Conservation (phyloP, 2,888 invertebrate genomes). For the Lycophotia porphyrea region DNA sequence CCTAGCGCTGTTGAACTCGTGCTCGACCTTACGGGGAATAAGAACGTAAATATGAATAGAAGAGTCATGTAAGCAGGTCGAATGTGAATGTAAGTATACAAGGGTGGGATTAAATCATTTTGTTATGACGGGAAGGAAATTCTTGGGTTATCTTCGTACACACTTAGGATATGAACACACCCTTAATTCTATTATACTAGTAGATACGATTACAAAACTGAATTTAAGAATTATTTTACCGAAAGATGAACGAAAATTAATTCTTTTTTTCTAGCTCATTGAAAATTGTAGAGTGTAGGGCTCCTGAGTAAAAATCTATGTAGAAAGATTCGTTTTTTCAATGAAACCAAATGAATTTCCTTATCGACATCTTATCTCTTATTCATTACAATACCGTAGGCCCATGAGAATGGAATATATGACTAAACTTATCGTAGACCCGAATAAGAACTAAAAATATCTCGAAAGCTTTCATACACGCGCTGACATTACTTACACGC, state of each 20-base stretch:
- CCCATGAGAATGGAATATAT: constrained; percentile 37
- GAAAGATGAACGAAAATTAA: background rate
- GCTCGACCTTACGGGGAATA: constrained; percentile 40
- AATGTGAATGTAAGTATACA: background rate
- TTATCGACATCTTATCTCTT: constrained; percentile 35
- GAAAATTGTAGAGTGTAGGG: background rate
- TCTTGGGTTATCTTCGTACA: background rate
- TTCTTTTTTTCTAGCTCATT: background rate
- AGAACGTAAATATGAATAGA: constrained; percentile 28
- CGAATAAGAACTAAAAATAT: constrained; percentile 36
- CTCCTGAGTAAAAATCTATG: constrained; percentile 44
- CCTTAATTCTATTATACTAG: background rate
- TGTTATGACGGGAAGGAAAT: background rate
- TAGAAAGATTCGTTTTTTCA: constrained; percentile 35
- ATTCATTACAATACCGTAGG: constrained; percentile 38
- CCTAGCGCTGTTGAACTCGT: constrained; percentile 46
- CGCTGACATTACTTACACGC: constrained; percentile 39
- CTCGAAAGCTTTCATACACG: constrained; percentile 15
- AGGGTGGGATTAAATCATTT: background rate
- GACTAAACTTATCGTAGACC: constrained; percentile 36
- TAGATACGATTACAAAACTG: background rate
- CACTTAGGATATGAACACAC: background rate
- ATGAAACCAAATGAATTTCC: constrained; percentile 30
- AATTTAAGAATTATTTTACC: background rate
- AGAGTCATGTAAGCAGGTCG: background rate